A percentile compares a stretch with the other conserved stretches of the same genome.
Evolutionary conservation across 1,140 invertebrate species (phyloP).

Genomic region (Tachypleus tridentatus): DNA sequence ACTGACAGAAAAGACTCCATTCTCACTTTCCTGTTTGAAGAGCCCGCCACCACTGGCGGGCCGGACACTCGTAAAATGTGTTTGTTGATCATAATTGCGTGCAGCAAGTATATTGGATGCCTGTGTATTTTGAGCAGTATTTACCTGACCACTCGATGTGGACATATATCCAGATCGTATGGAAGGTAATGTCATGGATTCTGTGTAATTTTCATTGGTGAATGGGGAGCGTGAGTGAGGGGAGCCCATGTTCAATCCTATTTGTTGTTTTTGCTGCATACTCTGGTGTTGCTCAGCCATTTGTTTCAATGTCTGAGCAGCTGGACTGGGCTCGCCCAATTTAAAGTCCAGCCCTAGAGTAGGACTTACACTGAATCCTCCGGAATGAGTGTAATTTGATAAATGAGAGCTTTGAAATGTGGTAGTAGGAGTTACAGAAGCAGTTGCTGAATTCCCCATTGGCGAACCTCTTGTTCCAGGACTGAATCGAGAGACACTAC

Average conservation of each 20-base stretch:
- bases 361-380: neutral
- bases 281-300: conserved; percentile 94
- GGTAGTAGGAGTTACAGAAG: neutral
- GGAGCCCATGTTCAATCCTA: neutral
- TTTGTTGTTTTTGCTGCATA: conserved; percentile 45
- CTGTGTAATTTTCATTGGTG: neutral
- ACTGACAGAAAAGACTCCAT: too few species aligned
- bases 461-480: neutral
- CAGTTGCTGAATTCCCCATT: neutral
- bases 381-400: conserved; percentile 5
- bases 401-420: neutral
- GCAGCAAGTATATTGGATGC: too few species aligned
- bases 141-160: too few species aligned
- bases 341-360: conserved; percentile 27
- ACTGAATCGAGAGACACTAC: neutral
- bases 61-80: too few species aligned
- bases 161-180: too few species aligned
- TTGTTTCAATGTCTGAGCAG: conserved; percentile 85
- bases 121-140: too few species aligned
- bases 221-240: neutral
- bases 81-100: too few species aligned
- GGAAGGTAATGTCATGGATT: too few species aligned
- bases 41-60: too few species aligned
- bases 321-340: conserved; percentile 47
- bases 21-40: too few species aligned